These are phyloP conservation scores for Malthinus flaveolus DNA, from an alignment of 2,888 invertebrate species.

Conservation along the genomic window DNA sequence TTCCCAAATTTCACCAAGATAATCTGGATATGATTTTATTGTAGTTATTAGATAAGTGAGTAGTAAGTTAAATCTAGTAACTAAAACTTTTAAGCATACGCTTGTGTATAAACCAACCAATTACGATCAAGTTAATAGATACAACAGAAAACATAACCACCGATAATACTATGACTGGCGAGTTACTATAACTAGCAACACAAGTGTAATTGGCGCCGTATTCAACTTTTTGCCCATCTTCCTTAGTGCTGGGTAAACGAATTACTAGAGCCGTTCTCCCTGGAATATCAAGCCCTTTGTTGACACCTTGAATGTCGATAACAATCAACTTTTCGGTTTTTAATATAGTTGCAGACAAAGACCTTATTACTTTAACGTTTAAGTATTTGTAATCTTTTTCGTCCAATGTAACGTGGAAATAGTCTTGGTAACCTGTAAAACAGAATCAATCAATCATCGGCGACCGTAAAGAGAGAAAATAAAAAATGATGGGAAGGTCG, in stretches of 20 bases:
- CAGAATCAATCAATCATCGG: not conserved
- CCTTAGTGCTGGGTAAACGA: not conserved
- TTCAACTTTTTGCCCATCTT: too few relatives aligned
- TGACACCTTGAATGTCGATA: conserved; percentile 1
- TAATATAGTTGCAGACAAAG: not conserved
- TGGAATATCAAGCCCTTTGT: conserved; percentile 7
- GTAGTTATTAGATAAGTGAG: too few relatives aligned
- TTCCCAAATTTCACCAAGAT: too few relatives aligned
- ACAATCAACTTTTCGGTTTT: not conserved
- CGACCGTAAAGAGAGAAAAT: not conserved
- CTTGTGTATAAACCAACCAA: too few relatives aligned
- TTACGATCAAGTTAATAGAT: too few relatives aligned
- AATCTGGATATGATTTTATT: too few relatives aligned
- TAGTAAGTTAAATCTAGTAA: too few relatives aligned
- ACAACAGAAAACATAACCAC: too few relatives aligned
- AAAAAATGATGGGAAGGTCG: not conserved
- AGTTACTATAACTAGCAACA: too few relatives aligned
- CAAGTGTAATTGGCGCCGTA: too few relatives aligned
- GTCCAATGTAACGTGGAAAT: conserved; percentile 4
- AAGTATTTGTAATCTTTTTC: not conserved
- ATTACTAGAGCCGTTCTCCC: not conserved
- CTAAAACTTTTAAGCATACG: too few relatives aligned
- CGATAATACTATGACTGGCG: too few relatives aligned
- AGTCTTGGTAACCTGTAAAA: conserved; percentile 10
- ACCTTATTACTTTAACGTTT: not conserved